A percentile compares a stretch with the other conserved stretches of the same genome.
Conservation (phyloP, 2,113 vertebrate species). For the Eolophus roseicapilla region DNA sequence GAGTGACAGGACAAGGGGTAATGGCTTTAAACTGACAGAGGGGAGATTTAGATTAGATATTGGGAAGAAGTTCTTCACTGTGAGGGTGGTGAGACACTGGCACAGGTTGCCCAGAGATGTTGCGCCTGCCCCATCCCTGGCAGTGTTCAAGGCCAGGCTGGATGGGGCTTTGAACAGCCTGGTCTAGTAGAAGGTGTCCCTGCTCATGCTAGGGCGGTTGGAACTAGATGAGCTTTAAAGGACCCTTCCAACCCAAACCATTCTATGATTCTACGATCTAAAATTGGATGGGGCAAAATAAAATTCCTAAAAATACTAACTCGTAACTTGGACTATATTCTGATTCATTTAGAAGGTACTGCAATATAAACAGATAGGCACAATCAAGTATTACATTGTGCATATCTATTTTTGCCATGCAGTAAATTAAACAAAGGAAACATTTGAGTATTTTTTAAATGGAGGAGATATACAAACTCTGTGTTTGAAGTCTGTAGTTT, state of each 20-base stretch:
- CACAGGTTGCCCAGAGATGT: neutral
- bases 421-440: conserved; percentile 8
- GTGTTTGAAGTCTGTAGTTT: neutral
- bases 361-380: neutral
- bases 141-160: neutral
- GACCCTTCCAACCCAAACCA: neutral
- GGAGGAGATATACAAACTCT: neutral
- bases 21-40: neutral
- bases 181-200: neutral
- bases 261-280: neutral
- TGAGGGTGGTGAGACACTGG: neutral
- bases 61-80: neutral
- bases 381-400: neutral
- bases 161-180: neutral
- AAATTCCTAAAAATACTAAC: neutral
- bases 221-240: neutral
- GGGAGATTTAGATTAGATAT: neutral
- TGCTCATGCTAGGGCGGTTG: neutral
- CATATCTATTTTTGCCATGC: neutral
- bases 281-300: neutral
- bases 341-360: neutral
- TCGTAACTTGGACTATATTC: neutral
- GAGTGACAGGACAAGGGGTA: neutral
- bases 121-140: neutral
- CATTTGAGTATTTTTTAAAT: neutral